phyloP scores from a whole-genome alignment of 2,113 vertebrate genomes.

The Sinocyclocheilus maitianheensis region DNA sequence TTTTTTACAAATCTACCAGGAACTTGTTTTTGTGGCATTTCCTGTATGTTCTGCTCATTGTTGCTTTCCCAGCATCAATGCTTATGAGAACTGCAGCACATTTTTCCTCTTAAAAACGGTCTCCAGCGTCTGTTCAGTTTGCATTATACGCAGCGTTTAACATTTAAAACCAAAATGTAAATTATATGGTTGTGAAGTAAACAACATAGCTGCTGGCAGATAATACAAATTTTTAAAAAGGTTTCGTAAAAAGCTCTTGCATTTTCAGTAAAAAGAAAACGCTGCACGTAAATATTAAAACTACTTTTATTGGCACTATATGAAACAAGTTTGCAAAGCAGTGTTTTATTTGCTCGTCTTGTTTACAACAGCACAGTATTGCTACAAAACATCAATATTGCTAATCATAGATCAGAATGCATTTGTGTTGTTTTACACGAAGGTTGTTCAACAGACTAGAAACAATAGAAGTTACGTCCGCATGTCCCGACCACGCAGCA shows the following conservation, averaged over 20 bases:
- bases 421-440: background rate
- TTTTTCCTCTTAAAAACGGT: background rate
- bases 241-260: background rate
- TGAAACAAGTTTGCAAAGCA: background rate
- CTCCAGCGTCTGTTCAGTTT: background rate
- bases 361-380: background rate
- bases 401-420: background rate
- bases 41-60: slow-evolving; percentile 3
- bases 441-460: background rate
- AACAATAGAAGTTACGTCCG: background rate
- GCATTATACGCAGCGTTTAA: background rate
- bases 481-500: background rate
- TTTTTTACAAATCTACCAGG: background rate
- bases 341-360: background rate
- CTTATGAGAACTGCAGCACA: background rate
- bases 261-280: background rate
- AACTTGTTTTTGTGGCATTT: slow-evolving; percentile 4
- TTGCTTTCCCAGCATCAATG: background rate
- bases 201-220: background rate
- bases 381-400: slow-evolving; percentile 17
- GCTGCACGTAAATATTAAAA: background rate
- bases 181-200: background rate
- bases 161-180: background rate
- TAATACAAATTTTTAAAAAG: no score
- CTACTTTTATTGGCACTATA: background rate